Conservation (phyloP, 2,888 invertebrate genomes). For the Ormyrus pomaceus region DNA sequence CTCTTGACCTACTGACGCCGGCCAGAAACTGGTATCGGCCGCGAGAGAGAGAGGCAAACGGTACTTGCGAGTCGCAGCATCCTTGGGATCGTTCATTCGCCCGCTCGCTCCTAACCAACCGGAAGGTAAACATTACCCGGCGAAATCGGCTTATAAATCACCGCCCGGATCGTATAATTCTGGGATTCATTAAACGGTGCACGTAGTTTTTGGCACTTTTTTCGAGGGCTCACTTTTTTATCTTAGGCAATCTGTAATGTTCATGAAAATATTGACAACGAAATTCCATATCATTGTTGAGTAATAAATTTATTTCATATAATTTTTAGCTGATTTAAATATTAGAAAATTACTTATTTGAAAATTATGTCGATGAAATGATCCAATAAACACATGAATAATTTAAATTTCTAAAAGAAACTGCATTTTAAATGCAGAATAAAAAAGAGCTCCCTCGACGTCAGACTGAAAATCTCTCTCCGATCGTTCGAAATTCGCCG, state of each 20-base stretch:
- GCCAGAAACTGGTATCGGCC: slow-evolving; percentile 30
- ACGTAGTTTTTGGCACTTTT: too few relatives aligned
- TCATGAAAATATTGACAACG: background rate
- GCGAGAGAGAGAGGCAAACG: slow-evolving; percentile 22
- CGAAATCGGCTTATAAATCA: slow-evolving; percentile 15
- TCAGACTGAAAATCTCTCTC: too few relatives aligned
- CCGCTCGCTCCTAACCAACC: slow-evolving; percentile 15
- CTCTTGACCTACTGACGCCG: slow-evolving; percentile 48
- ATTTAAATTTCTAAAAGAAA: too few relatives aligned
- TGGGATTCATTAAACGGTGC: background rate
- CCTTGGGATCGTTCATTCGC: slow-evolving; percentile 45
- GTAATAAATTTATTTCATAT: background rate
- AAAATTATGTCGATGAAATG: too few relatives aligned
- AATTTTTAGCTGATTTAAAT: too few relatives aligned
- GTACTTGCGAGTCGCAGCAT: slow-evolving; percentile 19
- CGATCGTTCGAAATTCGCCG: too few relatives aligned
- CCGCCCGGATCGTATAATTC: background rate
- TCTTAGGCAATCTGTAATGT: background rate
- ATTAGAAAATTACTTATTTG: too few relatives aligned
- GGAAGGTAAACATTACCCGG: slow-evolving; percentile 45
- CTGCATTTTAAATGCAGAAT: too few relatives aligned
- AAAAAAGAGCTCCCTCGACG: too few relatives aligned
- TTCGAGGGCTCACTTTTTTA: too few relatives aligned
- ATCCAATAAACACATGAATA: too few relatives aligned
- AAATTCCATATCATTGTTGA: too few relatives aligned